Conservation (phyloP, 2,113 vertebrate species). For the Coregonus clupeaformis region DNA sequence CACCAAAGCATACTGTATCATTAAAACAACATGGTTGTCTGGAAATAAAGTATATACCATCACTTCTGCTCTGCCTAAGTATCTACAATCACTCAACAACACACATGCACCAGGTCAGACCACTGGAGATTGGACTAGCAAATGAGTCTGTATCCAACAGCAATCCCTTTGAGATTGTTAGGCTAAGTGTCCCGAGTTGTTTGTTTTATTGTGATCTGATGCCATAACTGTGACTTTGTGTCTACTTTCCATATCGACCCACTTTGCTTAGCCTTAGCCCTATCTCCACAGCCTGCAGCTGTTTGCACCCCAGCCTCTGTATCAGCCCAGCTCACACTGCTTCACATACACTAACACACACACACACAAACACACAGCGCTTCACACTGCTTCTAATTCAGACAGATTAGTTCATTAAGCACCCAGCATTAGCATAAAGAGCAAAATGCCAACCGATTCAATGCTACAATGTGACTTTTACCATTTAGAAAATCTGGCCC, state of each 20-base stretch:
- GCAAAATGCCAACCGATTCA: constrained; percentile 12
- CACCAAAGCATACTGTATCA: too few relatives aligned
- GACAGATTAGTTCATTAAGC: constrained; percentile 19
- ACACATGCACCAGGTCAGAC: neutral
- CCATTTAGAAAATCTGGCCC: constrained; percentile 7
- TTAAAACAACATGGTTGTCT: too few relatives aligned
- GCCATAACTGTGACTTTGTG: neutral
- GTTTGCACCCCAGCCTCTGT: neutral
- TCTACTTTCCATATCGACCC: neutral
- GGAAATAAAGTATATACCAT: too few relatives aligned
- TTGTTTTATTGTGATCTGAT: neutral
- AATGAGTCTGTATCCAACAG: neutral
- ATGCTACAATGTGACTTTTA: constrained; percentile 10
- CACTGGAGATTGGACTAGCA: neutral
- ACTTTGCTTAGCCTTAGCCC: neutral
- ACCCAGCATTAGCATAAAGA: constrained; percentile 20
- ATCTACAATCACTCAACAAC: neutral
- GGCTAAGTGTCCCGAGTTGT: neutral
- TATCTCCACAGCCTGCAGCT: neutral
- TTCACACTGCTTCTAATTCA: constrained; percentile 1
- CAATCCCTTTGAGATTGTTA: neutral
- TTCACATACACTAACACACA: neutral
- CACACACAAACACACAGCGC: constrained; percentile 1
- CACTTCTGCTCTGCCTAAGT: too few relatives aligned
- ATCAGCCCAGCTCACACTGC: neutral